Evolutionary conservation across 30 jellyfish, hydroid and myxozoan species (phyloP).

Genomic region (Pseudorhiza aurosa): DNA sequence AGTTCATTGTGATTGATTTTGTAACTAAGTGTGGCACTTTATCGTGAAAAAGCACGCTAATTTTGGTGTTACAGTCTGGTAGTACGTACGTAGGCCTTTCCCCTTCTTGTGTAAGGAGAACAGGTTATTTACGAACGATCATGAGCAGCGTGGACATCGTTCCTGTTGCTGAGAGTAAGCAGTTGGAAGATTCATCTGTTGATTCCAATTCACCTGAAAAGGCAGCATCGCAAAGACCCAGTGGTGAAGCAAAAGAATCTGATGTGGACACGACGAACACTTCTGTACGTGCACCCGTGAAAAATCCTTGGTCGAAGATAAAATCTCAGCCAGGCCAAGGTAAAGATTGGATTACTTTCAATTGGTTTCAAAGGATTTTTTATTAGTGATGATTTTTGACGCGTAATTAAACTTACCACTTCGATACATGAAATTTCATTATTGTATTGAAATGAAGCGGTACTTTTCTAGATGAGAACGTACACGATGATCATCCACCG

Average conservation of each 20-base stretch:
- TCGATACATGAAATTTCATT: too few relatives aligned
- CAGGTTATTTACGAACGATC: slow-evolving; percentile 35
- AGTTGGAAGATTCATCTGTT: slow-evolving; percentile 18
- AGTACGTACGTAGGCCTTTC: slow-evolving; percentile 40
- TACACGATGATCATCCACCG: slow-evolving; percentile 3
- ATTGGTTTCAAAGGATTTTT: neutral
- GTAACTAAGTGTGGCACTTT: neutral
- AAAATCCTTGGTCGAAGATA: slow-evolving; percentile 64
- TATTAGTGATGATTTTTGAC: neutral
- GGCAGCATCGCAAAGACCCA: slow-evolving; percentile 22
- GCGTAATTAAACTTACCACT: too few relatives aligned
- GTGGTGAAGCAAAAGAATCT: slow-evolving; percentile 19
- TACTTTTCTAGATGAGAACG: slow-evolving; percentile 36
- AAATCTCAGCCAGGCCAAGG: slow-evolving; percentile 53
- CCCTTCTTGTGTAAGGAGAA: slow-evolving; percentile 28
- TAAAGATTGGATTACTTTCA: neutral
- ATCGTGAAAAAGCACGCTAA: neutral
- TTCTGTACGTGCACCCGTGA: slow-evolving; percentile 60
- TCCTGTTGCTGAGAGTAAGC: slow-evolving; percentile 34
- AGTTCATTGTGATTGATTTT: neutral
- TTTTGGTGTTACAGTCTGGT: slow-evolving; percentile 3
- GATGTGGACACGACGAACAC: slow-evolving; percentile 30
- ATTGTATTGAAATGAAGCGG: neutral
- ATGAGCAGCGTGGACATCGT: slow-evolving; percentile 74
- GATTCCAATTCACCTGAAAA: neutral